Evolutionary conservation across 2,113 vertebrate genomes (phyloP), one percentile per base, ranked within the genome.

Genomic region (Drymodes brunneopygia): DNA sequence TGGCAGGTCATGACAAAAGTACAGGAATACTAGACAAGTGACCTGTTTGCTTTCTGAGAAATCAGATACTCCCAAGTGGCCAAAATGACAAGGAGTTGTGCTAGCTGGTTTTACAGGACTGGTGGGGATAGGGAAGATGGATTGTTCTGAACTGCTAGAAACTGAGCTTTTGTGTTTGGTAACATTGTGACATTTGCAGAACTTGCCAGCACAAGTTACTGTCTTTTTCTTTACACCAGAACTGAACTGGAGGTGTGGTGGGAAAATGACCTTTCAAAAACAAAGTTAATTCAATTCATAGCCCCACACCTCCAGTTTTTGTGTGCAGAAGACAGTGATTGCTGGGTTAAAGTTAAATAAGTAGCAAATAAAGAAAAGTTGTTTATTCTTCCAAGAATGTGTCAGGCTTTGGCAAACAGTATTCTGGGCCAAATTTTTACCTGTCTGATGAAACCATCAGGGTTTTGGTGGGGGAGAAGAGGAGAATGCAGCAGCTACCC

Each of bases 291-390:
- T 72, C 31, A 48, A 5, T 82, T 53, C 22, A 40, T 62, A 61
- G 2, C 6, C 5, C 14, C 1, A 0, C 16, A 12, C 3, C 18
- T 79, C 47, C 51, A n/a, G 9, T 12, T 87, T 54, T 47, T 62
- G 11, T 44, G 10, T 23, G 27, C 23, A 17, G 57, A 91, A 75
- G 40, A 31, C 15, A 11, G 33, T 19, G 31, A 31, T 42, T 38
- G 6, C 24, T 73, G 45, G 4, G 15, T 75, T 88, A 23, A 67
- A 50, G 33, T 73, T 83, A 35, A 62, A 6, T 67, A 74, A 57
- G 45, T 20, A 38, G 21, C 35, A 70, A 36, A 38, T 42, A 35
- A 25, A 66, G 48, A 62, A 80, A 72, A 50, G 42, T 40, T 42
- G 11, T 42, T 42, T 42, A 42, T 42, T 42, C n/a, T 83, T 36